Conservation (phyloP, 2,888 invertebrate species). For the Tiliacea aurago region DNA sequence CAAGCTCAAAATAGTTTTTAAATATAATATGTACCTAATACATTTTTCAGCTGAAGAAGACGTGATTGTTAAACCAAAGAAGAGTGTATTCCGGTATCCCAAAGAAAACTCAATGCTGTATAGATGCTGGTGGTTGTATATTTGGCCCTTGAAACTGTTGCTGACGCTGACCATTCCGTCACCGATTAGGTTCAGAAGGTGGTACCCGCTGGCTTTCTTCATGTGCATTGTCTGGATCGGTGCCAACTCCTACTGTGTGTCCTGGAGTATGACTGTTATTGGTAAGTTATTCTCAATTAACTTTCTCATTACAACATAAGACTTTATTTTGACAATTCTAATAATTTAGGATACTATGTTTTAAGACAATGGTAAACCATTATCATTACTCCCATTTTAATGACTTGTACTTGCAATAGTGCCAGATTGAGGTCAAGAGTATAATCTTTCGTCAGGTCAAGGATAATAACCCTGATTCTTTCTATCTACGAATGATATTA, state of each 20-base stretch:
- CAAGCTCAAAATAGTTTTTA: not conserved
- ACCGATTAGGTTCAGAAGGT: conserved; percentile 89
- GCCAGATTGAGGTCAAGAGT: not conserved
- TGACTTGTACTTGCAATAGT: not conserved
- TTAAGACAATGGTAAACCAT: not conserved
- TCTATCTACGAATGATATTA: conserved; percentile 18
- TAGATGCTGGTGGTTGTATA: conserved; percentile 92
- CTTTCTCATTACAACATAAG: not conserved
- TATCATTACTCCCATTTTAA: not conserved
- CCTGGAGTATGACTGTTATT: conserved; percentile 97
- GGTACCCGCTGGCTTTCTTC: conserved; percentile 95
- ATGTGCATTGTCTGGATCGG: conserved; percentile 97
- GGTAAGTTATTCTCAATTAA: conserved; percentile 87
- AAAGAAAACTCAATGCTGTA: conserved; percentile 73
- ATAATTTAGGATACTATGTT: not conserved
- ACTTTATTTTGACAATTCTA: not conserved
- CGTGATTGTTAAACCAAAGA: conserved; percentile 67
- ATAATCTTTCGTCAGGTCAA: not conserved
- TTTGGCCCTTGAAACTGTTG: conserved; percentile 93
- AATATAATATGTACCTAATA: not conserved
- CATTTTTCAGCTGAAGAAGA: conserved; percentile 60
- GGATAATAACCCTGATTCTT: not conserved
- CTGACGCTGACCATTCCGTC: conserved; percentile 94
- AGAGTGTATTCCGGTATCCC: conserved; percentile 87
- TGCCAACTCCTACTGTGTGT: conserved; percentile 95